Conservation (phyloP, 2,113 vertebrate genomes). For the Sinocyclocheilus maitianheensis region DNA sequence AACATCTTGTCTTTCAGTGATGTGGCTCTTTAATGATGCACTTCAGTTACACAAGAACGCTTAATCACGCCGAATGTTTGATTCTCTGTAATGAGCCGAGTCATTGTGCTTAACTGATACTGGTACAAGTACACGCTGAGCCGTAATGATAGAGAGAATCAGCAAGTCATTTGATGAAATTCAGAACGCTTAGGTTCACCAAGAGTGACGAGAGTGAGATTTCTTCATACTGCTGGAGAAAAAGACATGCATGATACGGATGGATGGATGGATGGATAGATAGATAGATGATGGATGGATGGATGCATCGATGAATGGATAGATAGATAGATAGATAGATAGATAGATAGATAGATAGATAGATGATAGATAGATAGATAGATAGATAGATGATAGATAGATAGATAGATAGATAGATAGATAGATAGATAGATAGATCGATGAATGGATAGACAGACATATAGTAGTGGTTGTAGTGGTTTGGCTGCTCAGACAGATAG, state of each 20-base stretch:
- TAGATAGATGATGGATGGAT: not conserved
- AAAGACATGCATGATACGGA: not conserved
- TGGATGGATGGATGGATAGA: no score
- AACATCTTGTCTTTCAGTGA: not conserved
- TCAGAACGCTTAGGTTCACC: not conserved
- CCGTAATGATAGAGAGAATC: not conserved
- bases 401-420: not conserved
- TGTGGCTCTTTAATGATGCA: constrained; percentile 1
- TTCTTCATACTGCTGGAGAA: not conserved
- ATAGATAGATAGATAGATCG: not conserved
- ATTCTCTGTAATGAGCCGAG: not conserved
- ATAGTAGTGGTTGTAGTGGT: constrained; percentile 28
- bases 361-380: not conserved
- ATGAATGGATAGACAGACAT: not conserved
- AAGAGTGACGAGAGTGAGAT: not conserved
- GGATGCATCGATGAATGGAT: no score
- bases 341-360: no score
- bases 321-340: not conserved
- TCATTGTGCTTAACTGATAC: not conserved
- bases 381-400: not conserved
- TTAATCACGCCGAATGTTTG: not conserved
- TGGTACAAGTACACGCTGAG: not conserved
- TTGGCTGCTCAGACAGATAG: constrained; percentile 6
- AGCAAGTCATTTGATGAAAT: not conserved
- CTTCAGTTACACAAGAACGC: not conserved